These are phyloP conservation scores for Balaenoptera acutorostrata DNA, from an alignment of 2,113 vertebrate species.

Conservation along the genomic window DNA sequence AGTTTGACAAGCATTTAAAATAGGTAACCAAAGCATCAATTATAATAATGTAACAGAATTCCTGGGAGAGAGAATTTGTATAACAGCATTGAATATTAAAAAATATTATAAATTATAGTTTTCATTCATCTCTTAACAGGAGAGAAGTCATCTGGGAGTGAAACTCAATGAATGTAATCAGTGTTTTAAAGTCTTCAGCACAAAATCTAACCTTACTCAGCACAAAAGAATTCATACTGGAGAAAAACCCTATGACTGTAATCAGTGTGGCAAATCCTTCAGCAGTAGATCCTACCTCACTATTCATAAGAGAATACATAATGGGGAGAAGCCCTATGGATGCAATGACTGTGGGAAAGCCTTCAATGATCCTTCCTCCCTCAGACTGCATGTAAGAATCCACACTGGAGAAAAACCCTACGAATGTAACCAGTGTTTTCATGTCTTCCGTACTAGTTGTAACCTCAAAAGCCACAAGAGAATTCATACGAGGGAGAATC, in stretches of 20 bases:
- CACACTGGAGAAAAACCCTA: constrained; percentile 74
- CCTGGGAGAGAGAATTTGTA: neutral
- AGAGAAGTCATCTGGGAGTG: constrained; percentile 43
- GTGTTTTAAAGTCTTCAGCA: constrained; percentile 72
- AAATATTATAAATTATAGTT: constrained; percentile 12
- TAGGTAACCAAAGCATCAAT: neutral
- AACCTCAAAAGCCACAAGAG: constrained; percentile 77
- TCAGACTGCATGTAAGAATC: constrained; percentile 59
- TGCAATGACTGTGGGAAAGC: constrained; percentile 65
- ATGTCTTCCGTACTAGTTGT: constrained; percentile 75
- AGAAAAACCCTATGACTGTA: constrained; percentile 74
- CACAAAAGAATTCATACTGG: constrained; percentile 75
- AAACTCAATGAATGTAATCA: constrained; percentile 68
- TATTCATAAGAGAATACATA: constrained; percentile 64
- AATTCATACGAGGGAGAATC: constrained; percentile 73
- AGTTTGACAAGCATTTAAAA: neutral
- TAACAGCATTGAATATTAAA: neutral
- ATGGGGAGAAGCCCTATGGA: constrained; percentile 63
- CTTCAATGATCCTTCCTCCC: constrained; percentile 64
- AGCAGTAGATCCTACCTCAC: constrained; percentile 66
- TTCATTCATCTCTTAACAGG: constrained; percentile 29
- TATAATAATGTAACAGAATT: constrained; percentile 3
- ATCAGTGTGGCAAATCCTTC: constrained; percentile 70
- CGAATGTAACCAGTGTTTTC: constrained; percentile 66
- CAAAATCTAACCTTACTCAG: constrained; percentile 68